Evolutionary conservation across 2,888 invertebrate species (phyloP).

Genomic region (Hyposoter dolosus): DNA sequence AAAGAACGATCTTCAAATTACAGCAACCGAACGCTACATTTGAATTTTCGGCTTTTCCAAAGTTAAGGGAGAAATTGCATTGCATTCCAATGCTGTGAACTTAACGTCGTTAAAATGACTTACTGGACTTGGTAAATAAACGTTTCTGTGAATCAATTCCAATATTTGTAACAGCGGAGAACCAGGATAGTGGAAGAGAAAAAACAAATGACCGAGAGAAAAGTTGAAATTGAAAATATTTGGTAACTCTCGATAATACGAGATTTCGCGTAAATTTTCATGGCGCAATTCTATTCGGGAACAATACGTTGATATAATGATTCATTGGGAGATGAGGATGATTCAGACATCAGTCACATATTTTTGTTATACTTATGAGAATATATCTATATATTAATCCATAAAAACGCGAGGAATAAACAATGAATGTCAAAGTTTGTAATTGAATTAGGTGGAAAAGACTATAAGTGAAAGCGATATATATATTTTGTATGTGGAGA

Average conservation of each 20-base stretch:
- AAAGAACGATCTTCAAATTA: too few species aligned
- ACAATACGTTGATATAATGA: slow-evolving; percentile 49
- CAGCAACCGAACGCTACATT: too few species aligned
- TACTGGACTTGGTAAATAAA: neutral
- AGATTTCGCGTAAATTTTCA: neutral
- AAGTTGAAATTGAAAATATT: neutral
- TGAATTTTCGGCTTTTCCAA: too few species aligned
- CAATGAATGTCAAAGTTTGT: neutral
- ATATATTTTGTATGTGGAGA: neutral
- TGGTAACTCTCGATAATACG: neutral
- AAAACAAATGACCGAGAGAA: neutral
- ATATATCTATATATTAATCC: neutral
- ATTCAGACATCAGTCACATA: slow-evolving; percentile 50
- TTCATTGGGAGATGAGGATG: slow-evolving; percentile 64
- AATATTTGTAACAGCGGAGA: neutral
- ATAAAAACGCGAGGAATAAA: neutral
- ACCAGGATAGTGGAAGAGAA: neutral
- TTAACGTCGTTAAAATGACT: neutral
- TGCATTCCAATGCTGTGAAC: too few species aligned
- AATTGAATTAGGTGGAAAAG: slow-evolving; percentile 3
- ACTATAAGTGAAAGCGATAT: neutral
- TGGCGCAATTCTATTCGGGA: slow-evolving; percentile 39
- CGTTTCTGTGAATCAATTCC: neutral
- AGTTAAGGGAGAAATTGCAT: too few species aligned
- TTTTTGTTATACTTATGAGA: slow-evolving; percentile 8